These are phyloP conservation scores for Sinelater perroti DNA, from an alignment of 2,888 invertebrate genomes.

Conservation along the genomic window DNA sequence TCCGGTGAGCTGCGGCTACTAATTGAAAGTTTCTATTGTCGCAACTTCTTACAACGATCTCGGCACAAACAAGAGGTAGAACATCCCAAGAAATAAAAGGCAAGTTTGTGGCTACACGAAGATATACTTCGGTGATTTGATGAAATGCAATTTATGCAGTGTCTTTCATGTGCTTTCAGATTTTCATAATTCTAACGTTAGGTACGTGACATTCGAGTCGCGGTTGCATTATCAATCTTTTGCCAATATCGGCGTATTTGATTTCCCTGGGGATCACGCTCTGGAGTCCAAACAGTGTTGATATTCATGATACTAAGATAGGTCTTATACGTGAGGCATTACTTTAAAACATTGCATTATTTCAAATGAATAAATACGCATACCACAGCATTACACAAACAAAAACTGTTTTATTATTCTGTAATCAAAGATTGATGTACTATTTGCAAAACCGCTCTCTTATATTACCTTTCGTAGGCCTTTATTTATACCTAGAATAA, in stretches of 20 bases:
- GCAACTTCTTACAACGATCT: no score
- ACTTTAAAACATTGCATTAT: constrained; percentile 9
- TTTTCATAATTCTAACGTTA: constrained; percentile 28
- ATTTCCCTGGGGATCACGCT: constrained; percentile 45
- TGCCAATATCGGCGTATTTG: constrained; percentile 46
- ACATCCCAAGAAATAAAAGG: no score
- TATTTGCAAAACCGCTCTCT: no score
- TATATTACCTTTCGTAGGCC: no score
- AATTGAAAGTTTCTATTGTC: no score
- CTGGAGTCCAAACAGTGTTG: constrained; percentile 43
- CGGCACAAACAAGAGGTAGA: no score
- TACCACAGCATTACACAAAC: no score
- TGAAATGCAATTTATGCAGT: constrained; percentile 8
- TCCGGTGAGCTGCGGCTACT: no score
- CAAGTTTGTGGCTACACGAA: background rate
- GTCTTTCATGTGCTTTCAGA: constrained; percentile 11
- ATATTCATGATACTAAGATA: constrained; percentile 45
- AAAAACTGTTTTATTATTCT: no score
- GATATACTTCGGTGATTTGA: background rate
- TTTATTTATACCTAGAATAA: no score
- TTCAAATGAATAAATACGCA: background rate
- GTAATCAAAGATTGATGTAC: no score
- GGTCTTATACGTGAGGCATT: constrained; percentile 26
- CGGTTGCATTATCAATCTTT: constrained; percentile 44
- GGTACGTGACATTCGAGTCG: constrained; percentile 25